phyloP scores from a whole-genome alignment of 2,113 vertebrate genomes.

The Pseudopipra pipra region DNA sequence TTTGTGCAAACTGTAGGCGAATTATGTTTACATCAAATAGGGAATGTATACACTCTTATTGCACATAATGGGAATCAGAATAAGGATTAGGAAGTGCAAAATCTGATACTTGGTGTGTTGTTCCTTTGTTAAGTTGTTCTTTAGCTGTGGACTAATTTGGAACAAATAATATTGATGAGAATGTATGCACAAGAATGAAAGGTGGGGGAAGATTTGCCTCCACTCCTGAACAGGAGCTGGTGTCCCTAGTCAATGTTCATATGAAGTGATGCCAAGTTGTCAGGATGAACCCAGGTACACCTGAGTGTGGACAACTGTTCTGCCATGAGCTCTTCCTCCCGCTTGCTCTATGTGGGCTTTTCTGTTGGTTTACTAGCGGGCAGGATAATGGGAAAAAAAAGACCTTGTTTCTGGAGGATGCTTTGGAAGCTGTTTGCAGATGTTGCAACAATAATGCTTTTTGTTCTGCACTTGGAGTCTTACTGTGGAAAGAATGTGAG shows the following conservation, averaged over 20 bases:
- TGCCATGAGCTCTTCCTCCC: neutral
- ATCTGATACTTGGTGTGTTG: neutral
- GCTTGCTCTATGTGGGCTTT: neutral
- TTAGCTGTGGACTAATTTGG: neutral
- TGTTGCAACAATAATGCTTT: neutral
- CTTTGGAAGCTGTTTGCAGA: neutral
- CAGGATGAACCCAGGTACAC: neutral
- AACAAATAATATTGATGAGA: neutral
- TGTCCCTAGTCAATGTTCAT: neutral
- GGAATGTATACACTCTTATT: neutral
- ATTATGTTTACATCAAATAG: neutral
- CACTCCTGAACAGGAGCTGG: neutral
- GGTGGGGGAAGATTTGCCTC: neutral
- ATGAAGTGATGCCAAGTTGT: neutral
- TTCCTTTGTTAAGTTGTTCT: neutral
- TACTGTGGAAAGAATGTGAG: neutral
- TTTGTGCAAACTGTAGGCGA: neutral
- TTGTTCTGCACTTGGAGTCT: neutral
- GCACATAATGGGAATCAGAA: neutral
- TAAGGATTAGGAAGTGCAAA: neutral
- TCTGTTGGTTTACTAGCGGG: neutral
- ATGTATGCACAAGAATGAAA: neutral
- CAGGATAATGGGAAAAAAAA: neutral
- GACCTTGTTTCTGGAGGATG: neutral
- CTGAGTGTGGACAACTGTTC: neutral